Base-by-base conservation (phyloP, 1,140 invertebrate genomes). In the Drosophila lacertosa region DNA sequence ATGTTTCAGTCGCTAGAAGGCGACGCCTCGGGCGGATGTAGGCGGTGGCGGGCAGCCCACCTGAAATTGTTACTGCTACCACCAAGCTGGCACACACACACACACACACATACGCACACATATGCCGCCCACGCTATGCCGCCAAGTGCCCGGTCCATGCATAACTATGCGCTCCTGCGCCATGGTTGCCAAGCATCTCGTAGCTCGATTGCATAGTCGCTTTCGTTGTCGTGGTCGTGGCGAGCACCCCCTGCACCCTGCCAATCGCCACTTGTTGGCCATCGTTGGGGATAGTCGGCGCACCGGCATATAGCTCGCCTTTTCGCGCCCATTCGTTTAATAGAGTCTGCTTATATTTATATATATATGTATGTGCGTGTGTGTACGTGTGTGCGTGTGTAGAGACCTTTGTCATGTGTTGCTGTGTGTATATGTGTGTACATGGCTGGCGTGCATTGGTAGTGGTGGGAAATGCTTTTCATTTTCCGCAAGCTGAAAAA, bases 401-500 rank as follows among this genome's bases (percentile, higher is more conserved):
- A 55, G 16, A 53, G 57, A 51, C 53, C 37, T 58, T 24, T 26
- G 73, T 70, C 37, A 9, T 29, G 26, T 29, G 26, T 29, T n/a
- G 37, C 40, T 18, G 40, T 69, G 39, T 45, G 35, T 40, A 13
- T 51, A 29, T 20, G 15, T 42, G 44, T 39, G 59, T 7, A 22
- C n/a, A 10, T 29, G 18, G 20, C 50, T 15, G 20, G 44, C n/a
- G n/a, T 67, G 62, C 24, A 29, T 33, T 16, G 45, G 80, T 81
- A 60, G 58, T 76, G 72, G 70, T 82, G 53, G 53, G 50, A 73
- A 66, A 81, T 69, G 74, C 74, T 74, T 70, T 74, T 74, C 71
- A 74, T 86, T 86, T 86, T 88, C 81, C 82, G 82, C 82, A 79
- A 89, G 69, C 74, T 73, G 73, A 83, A 89, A 68, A 89, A 90